Base-by-base conservation (phyloP, 1,140 invertebrate genomes). In the Drosophila elegans region DNA sequence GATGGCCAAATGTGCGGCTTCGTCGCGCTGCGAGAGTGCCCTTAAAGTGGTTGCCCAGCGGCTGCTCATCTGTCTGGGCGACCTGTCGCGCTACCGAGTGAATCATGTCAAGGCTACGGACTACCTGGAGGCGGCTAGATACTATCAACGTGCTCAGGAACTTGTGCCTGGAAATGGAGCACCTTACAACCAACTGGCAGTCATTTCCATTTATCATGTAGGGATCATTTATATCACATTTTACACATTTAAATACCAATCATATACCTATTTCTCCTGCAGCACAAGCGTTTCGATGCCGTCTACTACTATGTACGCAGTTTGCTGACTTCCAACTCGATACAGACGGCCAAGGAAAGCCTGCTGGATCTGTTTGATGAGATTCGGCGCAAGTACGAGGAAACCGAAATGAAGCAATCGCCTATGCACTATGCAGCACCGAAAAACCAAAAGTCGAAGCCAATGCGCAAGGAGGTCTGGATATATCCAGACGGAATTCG, bases 251-350 rank as follows among this genome's bases (percentile, higher is more conserved):
- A 21, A 21, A 3, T 10, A 10, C 7, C 9, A 2, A 2, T 46
- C 16, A 34, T 21, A n/a, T 49, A n/a, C 7, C 34, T 21, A 36
- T 27, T 4, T 41, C 52, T 9, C 29, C 5, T 95, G 63, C 93
- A 98, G 97, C 96, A 96, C 93, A 94, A 97, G 89, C 98, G 98
- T 94, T 94, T 99, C 56, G 98, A 99, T 93, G 97, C 98, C n/a
- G 97, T 99, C 11, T 99, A 99, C 93, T 98, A 97, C 93, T 98
- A 98, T 91, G 98, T 98, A 96, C 94, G 98, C 82, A 98, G 98
- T 93, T 93, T 99, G 55, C 97, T 98, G 94, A 96, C 97, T 38
- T 98, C 97, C 16, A 98, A 98, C 94, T 97, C 98, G 9, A 97
- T 98, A 88, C 94, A 96, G 61, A 97, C 97, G 10, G 97, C 98